phyloP scores from a whole-genome alignment of 2,797 vertebrate species.

The Tinamus major region DNA sequence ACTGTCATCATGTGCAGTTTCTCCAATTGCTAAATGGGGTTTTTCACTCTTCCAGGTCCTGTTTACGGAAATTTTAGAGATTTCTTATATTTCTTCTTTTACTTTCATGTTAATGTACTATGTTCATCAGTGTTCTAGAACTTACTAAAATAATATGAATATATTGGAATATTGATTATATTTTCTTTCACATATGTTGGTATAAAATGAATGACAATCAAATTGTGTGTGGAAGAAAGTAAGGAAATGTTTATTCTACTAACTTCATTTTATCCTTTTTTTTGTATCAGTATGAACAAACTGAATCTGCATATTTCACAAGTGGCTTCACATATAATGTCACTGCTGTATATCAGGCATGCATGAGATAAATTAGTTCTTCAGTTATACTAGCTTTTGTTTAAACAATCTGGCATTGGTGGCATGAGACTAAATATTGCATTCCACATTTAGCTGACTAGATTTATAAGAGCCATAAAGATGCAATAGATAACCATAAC shows the following conservation, averaged over 20 bases:
- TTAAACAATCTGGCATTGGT: neutral
- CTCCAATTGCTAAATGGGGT: neutral
- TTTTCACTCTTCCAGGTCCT: neutral
- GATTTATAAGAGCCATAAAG: neutral
- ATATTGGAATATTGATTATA: neutral
- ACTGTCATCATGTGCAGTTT: accelerated
- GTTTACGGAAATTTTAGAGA: neutral
- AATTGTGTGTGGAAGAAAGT: accelerated
- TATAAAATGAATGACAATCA: neutral
- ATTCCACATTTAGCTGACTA: neutral
- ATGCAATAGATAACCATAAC: neutral
- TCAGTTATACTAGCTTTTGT: neutral
- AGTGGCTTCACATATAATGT: neutral
- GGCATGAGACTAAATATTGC: neutral
- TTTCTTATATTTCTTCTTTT: neutral
- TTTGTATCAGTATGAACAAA: neutral
- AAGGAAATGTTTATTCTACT: neutral
- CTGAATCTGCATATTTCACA: neutral
- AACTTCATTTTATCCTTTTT: neutral
- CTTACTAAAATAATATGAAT: neutral
- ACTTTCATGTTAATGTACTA: neutral
- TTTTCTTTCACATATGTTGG: neutral
- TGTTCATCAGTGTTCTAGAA: neutral
- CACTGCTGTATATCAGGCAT: neutral
- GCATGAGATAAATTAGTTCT: neutral